Evolutionary conservation across 1,140 invertebrate species (phyloP).

Genomic region (Sesamia nonagrioides): DNA sequence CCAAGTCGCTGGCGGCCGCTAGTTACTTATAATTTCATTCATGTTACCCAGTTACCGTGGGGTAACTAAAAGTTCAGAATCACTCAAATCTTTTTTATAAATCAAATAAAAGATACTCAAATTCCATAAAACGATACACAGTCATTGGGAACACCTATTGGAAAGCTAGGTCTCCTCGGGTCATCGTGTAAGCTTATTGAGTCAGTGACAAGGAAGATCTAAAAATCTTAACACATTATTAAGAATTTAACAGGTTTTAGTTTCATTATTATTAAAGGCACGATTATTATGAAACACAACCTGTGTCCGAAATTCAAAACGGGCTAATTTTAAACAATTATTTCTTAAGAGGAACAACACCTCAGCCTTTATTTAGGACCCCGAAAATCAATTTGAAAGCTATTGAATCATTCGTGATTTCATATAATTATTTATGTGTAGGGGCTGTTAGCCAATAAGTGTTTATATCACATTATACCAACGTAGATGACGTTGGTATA

Average conservation of each 20-base stretch:
- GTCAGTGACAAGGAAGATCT: neutral
- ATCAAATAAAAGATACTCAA: neutral
- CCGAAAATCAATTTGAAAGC: constrained; percentile 26
- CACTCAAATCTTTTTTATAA: too few relatives aligned
- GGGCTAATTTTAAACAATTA: neutral
- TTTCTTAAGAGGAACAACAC: neutral
- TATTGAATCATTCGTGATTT: constrained; percentile 4
- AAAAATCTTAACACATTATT: neutral
- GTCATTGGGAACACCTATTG: neutral
- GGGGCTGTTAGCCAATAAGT: neutral
- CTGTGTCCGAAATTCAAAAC: neutral
- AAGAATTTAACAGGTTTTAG: neutral
- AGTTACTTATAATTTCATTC: too few relatives aligned
- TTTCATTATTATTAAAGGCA: neutral
- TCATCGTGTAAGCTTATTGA: constrained; percentile 11
- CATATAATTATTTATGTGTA: constrained; percentile 14
- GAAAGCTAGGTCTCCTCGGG: neutral
- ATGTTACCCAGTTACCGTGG: too few relatives aligned
- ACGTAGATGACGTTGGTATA: too few relatives aligned
- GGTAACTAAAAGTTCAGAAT: too few relatives aligned
- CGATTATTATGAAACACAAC: neutral
- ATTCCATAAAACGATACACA: too few relatives aligned
- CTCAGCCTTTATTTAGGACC: neutral
- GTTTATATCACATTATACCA: neutral
- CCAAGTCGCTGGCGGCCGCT: too few relatives aligned